Evolutionary conservation across 2,888 invertebrate species (phyloP).

Genomic region (Apeira syringaria): DNA sequence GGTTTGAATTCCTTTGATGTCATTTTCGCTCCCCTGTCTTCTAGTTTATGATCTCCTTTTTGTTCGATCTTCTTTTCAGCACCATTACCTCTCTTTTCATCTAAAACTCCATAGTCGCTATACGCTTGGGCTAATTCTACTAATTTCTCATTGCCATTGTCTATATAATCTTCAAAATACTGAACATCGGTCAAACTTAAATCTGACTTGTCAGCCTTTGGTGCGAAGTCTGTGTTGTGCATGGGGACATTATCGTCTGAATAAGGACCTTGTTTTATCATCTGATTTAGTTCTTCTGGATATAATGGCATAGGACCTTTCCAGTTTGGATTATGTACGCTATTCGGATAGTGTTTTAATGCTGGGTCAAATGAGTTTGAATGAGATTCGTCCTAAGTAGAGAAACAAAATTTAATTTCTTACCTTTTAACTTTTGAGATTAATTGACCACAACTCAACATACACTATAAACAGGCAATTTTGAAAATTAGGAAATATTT

Average conservation of each 20-base stretch:
- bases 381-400: constrained; percentile 1
- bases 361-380: neutral
- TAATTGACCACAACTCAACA: too few relatives aligned
- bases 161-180: constrained; percentile 59
- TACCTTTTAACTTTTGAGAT: too few relatives aligned
- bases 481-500: too few relatives aligned
- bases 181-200: constrained; percentile 47
- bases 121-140: constrained; percentile 67
- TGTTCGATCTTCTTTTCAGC: constrained; percentile 37
- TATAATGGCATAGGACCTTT: constrained; percentile 64
- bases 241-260: constrained; percentile 13
- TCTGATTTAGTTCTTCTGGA: constrained; percentile 58
- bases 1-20: constrained; percentile 24
- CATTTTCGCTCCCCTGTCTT: constrained; percentile 35
- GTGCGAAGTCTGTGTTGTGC: constrained; percentile 27
- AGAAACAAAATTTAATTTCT: too few relatives aligned
- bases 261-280: constrained; percentile 47
- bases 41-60: constrained; percentile 23
- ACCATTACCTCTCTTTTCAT: constrained; percentile 42
- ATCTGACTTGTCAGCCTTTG: constrained; percentile 33
- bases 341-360: constrained; percentile 26
- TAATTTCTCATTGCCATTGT: constrained; percentile 50
- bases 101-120: constrained; percentile 70
- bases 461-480: too few relatives aligned
- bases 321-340: constrained; percentile 57